Base-by-base conservation (phyloP, 2,797 vertebrate genomes). In the Artibeus jamaicensis region DNA sequence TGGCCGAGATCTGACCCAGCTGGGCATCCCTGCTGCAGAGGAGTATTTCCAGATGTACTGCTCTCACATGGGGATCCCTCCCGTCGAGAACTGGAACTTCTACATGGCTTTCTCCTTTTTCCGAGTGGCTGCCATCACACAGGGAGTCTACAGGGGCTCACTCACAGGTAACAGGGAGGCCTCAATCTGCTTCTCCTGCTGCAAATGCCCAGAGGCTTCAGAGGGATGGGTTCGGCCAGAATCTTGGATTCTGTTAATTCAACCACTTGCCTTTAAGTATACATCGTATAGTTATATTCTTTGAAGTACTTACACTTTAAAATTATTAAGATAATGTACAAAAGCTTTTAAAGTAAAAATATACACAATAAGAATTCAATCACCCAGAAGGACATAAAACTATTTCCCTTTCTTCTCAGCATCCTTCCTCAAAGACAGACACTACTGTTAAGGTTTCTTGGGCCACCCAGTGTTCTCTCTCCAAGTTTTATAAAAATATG, bases 71-170 rank as follows among this genome's bases (percentile, higher is more conserved):
- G 98, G 97, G n/a, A 48, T 94, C 26, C 96, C 97, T 21, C 82
- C 0, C 5, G 37, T 98, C 0, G 44, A 98, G 68, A 98, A 98
- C 97, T 99, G 98, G 98, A 98, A 99, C 95, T 99, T 99, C 98
- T 99, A 99, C 91, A 96, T 99, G 98, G 98, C 99, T 48, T 99
- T 99, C 77, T 98, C 98, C 79, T 98, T 98, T 22, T 99, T 99
- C 98, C 97, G 98, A 1, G 68, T 98, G 85, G 98, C 99, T 0
- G 98, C 97, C 3, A 95, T 90, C 93, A 97, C 99, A n/a, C 99
- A 99, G 97, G 98, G 98, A 0, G 95, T 94, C 81, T 96, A 96
- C 95, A 98, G 46, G 44, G 62, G 62, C 53, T 98, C 98, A 0
- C 97, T 98, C 71, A 92, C 97, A 98, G 99, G 99, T 99, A 98